Evolutionary conservation across 2,888 invertebrate species (phyloP), one percentile per base, ranked within the genome.

Genomic region (Polylopha cassiicola): DNA sequence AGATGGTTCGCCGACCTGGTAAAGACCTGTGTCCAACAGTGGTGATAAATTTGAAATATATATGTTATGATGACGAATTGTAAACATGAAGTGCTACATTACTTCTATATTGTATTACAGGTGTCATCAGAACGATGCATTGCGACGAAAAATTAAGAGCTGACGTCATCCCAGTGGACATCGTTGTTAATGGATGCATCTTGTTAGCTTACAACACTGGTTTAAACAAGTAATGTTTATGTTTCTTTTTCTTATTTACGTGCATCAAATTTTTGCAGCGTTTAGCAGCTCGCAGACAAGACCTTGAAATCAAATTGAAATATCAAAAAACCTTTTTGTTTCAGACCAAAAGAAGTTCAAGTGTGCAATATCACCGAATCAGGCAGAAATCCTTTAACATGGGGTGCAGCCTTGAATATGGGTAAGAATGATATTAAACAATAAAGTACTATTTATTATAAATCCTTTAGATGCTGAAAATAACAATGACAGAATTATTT

Each of bases 311-410:
- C n/a, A n/a, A n/a, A n/a, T n/a, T n/a, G n/a, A n/a, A n/a, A n/a
- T n/a, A n/a, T n/a, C n/a, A n/a, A n/a, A n/a, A n/a, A n/a, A 32
- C 22, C 38, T 39, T 42, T 26, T 20, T 15, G 37, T 78, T 74
- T 18, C 73, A 87, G 87, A 26, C 77, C 87, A 0, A 63, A 68
- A 41, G 75, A 87, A 27, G 68, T 87, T 0, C 73, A 86, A 8
- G 88, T 94, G n/a, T 91, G 91, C 73, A 96, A 97, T 66, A 86
- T 94, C 39, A 93, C 94, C 3, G 89, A 92, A 10, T 92, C 95
- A 0, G 88, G 87, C 4, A 87, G 92, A 24, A 93, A 95, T 51
- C 91, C 94, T 0, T 73, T 97, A 26, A 92, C 92, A 0, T 99
- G 98, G 98, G 93, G 92, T 1, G 88, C 91, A 38, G 91, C 95